Base-by-base conservation (phyloP, 2,888 invertebrate genomes). In the Loripinus fragilis region DNA sequence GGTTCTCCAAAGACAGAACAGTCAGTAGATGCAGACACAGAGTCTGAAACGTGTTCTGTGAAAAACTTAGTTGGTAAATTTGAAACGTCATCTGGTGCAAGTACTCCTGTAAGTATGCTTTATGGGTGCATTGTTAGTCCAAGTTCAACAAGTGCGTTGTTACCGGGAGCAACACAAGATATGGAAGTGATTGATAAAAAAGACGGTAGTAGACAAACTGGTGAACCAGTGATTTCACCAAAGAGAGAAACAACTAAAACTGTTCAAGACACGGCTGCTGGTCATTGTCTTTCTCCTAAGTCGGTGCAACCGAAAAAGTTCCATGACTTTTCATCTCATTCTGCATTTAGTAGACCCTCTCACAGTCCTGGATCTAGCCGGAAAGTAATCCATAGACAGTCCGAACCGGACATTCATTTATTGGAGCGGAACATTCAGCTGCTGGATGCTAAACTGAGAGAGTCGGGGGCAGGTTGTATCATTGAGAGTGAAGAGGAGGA, bases 61-160 rank as follows among this genome's bases (percentile, higher is more conserved):
- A 83, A 81, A 52, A 85, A 88, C 74, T 71, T 90, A 17, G 82
- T 86, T 2, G 88, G 86, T 2, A 84, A 81, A 65, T 90, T 90
- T 83, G 87, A 89, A 67, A 74, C 68, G 33, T 45, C 78, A 30
- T 78, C 80, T 42, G 83, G 68, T 12, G 74, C 81, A 67, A 50
- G 60, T 25, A 74, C 77, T 7, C 77, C 77, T 28, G 65, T 77
- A 38, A 69, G 66, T 28, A 60, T 60, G 60, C 23, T 17, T 33
- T 60, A 33, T 17, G 68, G 70, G 25, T 71, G 65, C 42, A 66
- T 71, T 38, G 45, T 45, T 30, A 75, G 81, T 75, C 74, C 77
- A 38, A 23, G 41, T 68, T n/a, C 69, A 52, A 25, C 42, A 69
- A 35, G 66, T 60, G 67, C 42, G 2, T 38, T 72, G 30, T 20